Percentiles rank a stretch among this genome's conserved stretches.
phyloP scores from a whole-genome alignment of 2,797 vertebrate genomes.

The Poecilia velifera region DNA sequence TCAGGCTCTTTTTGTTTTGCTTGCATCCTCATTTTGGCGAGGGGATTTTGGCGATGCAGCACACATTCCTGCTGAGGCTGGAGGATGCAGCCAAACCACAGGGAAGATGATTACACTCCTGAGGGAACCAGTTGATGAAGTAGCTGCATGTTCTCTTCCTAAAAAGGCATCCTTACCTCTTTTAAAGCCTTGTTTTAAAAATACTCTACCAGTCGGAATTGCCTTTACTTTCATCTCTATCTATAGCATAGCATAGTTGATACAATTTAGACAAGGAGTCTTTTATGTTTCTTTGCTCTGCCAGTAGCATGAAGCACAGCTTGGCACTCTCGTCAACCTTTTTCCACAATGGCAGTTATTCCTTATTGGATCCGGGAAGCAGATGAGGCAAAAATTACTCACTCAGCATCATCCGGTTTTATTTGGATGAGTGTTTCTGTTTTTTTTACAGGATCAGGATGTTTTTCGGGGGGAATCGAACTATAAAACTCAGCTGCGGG shows the following conservation, averaged over 20 bases:
- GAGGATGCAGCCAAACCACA: constrained; percentile 63
- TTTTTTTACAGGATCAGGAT: constrained; percentile 61
- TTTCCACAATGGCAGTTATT: constrained; percentile 39
- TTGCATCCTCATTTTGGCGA: constrained; percentile 56
- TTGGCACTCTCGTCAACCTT: constrained; percentile 27
- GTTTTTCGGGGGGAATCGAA: constrained; percentile 15
- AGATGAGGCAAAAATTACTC: constrained; percentile 73
- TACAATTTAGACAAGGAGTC: not conserved
- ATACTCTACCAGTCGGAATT: not conserved
- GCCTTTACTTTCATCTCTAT: not conserved
- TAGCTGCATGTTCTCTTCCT: constrained; percentile 42
- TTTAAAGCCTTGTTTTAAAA: constrained; percentile 20
- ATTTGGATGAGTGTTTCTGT: constrained; percentile 56
- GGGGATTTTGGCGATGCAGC: constrained; percentile 49
- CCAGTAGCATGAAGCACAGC: constrained; percentile 34
- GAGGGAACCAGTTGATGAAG: constrained; percentile 54
- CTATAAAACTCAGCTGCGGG: constrained; percentile 61
- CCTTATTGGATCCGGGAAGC: constrained; percentile 61
- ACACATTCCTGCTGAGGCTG: constrained; percentile 60
- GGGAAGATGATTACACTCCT: constrained; percentile 65
- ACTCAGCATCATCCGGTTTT: constrained; percentile 72
- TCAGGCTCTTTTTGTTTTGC: constrained; percentile 42
- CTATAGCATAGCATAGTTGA: constrained; percentile 2
- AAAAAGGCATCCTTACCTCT: constrained; percentile 20
- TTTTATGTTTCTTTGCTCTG: constrained; percentile 15